Evolutionary conservation across 2,888 invertebrate species (phyloP), one percentile per base, ranked within the genome.

Genomic region (Brachyopa scutellaris): DNA sequence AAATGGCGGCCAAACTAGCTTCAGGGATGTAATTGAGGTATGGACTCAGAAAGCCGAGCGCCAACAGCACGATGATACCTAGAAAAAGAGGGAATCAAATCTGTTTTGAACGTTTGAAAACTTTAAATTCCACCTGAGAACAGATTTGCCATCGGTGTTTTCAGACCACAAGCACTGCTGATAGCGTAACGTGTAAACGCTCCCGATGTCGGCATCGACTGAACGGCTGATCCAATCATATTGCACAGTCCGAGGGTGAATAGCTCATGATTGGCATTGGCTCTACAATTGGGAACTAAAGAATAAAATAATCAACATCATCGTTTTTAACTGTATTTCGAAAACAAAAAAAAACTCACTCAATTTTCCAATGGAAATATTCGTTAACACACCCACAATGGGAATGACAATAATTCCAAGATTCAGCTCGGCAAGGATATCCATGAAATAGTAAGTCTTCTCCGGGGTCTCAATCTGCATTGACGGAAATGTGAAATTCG

Each of bases 361-460:
- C 90, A 97, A 96, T 8, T 98, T 98, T 26, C 97, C 97, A 85
- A 99, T 98, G 9, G 98, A 97, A 84, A 98, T 96, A 88, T 97
- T 97, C 42, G 97, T 97, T 67, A 98, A 91, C 83, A 98, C 94
- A 80, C 97, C 95, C 76, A 98, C 94, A 17, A 98, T 87, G 1
- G 98, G 97, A 86, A 97, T 91, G 78, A 98, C 93, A 77, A 95
- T 87, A 61, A 97, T 93, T 13, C 96, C 96, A 51, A 94, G 91
- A 61, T 96, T 95, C 55, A 98, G 92, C 86, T 93, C 92, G 74
- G 92, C 90, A 84, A 94, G 92, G 92, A 96, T 94, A 84, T 94
- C 94, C 49, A 91, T 66, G 86, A 95, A 94, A 55, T 89, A 91
- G 74, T 94, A 92, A 0, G 84, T 89, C 1, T 77, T 85, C 87